Evolutionary conservation across 2,797 vertebrate genomes (phyloP), one percentile per base, ranked within the genome.

Genomic region (Merluccius polli): DNA sequence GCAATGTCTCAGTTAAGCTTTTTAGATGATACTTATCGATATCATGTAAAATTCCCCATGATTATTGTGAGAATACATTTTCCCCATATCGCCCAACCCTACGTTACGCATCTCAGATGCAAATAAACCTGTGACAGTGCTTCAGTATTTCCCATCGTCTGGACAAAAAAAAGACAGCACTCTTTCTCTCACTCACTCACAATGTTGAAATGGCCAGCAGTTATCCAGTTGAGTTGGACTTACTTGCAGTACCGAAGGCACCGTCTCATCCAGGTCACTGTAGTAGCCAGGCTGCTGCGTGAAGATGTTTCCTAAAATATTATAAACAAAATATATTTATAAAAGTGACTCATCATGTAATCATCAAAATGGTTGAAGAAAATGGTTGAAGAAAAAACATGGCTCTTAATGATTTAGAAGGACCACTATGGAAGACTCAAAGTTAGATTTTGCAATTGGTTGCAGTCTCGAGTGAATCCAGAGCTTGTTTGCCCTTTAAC

Each of bases 221-320:
- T n/a, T n/a, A 8, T 24, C 59, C 59, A 1, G 59, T 63, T 5
- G 59, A 24, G 59, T 63, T n/a, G 59, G 31, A 24, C 32, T 80
- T 87, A 97, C 97, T 95, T 97, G 96, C 48, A 97, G 90, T 79
- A 99, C 89, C 13, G 96, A 97, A 76, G 96, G 95, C 35, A 99
- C 86, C 0, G 94, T 95, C 86, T 96, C 95, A 1, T 96, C 92
- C 74, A 99, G 90, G 90, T 99, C 98, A 35, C 76, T 84, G 78
- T 96, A 98, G 89, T 99, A 99, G 83, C 92, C 95, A 0, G 96
- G 96, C 82, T 99, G 97, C 84, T 98, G 96, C 36, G 85, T 93
- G 78, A 99, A 99, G 89, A 99, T 95, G 88, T 98, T 99, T 79
- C 94, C 98, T 99, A 80, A 21, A 87, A 79, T 85, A 65, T n/a